Percentiles rank a stretch among this genome's conserved stretches.
Conservation (phyloP, 2,797 vertebrate genomes). For the Discoglossus pictus region DNA sequence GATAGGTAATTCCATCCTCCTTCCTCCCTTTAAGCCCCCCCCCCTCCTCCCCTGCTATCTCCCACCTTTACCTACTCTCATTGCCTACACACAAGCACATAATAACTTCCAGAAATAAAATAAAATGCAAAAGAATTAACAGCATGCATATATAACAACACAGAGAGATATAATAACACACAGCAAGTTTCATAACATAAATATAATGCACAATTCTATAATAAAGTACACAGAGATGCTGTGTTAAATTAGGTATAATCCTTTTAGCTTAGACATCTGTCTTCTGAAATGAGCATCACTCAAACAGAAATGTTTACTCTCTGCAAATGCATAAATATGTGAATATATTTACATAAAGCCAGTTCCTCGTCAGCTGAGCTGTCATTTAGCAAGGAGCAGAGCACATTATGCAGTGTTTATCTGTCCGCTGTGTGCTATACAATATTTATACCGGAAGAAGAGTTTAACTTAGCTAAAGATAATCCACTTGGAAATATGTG, state of each 20-base stretch:
- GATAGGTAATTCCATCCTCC: no score
- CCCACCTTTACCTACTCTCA: no score
- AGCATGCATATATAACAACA: no score
- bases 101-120: no score
- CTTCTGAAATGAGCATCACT: slow-evolving; percentile 18
- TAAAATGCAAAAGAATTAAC: no score
- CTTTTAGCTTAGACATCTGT: slow-evolving; percentile 7
- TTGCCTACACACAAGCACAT: no score
- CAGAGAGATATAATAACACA: no score
- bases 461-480: slow-evolving; percentile 43
- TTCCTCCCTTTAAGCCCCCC: no score
- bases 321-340: slow-evolving; percentile 22
- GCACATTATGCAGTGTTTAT: slow-evolving; percentile 36
- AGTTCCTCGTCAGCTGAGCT: slow-evolving; percentile 28
- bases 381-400: slow-evolving; percentile 34
- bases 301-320: slow-evolving; percentile 29
- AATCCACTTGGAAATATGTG: slow-evolving; percentile 42
- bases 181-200: no score
- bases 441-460: slow-evolving; percentile 46
- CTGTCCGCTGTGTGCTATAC: slow-evolving; percentile 34
- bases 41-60: no score
- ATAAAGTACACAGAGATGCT: no score
- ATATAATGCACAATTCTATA: no score
- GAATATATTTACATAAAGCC: slow-evolving; percentile 39
- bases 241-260: not conserved